Evolutionary conservation across 1,140 invertebrate genomes (phyloP), one percentile per base, ranked within the genome.

Genomic region (Conus betulinus): DNA sequence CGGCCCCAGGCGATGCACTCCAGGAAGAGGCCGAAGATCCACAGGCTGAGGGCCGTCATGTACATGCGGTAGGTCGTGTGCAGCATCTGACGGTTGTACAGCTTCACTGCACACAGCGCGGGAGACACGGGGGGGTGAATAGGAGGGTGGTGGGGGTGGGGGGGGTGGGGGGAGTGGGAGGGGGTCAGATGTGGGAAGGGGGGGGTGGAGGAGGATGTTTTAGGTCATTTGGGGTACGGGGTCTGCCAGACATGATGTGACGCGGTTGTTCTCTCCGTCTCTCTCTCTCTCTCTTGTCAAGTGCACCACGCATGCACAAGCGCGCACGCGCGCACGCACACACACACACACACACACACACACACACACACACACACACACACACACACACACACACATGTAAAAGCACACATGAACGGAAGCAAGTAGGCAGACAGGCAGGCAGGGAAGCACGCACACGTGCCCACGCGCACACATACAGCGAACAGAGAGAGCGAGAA

Each of bases 21-120:
- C 8, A 97, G 94, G 5, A 97, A 92, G 5, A 98, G 96, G 13
- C 97, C 97, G 27, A 94, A 71, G 17, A 93, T 93, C 93, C 96
- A 95, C n/a, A 95, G 93, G 5, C 96, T 92, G 6, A 98, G 94
- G 1, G 98, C 97, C 4, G 96, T 91, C 23, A 98, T 96, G 93
- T 97, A 99, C 89, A 99, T 94, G 94, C 98, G 98, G 95, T 98
- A 99, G 0, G 98, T 98, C 2, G 97, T 96, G 94, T 99, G 98
- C 63, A 98, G 96, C 1, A 99, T 94, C 93, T 98, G 97, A 57
- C 97, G 95, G 3, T 96, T 96, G 89, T 97, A 97, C 10, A 98
- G 94, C 39, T 5, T 51, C 23, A 55, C 63, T 86, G 85, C 57
- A 60, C 57, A 60, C 57, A 60, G 8, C 39, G 39, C 39, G 39